Base-by-base conservation (phyloP, 2,888 invertebrate species). In the Crematogaster levior region DNA sequence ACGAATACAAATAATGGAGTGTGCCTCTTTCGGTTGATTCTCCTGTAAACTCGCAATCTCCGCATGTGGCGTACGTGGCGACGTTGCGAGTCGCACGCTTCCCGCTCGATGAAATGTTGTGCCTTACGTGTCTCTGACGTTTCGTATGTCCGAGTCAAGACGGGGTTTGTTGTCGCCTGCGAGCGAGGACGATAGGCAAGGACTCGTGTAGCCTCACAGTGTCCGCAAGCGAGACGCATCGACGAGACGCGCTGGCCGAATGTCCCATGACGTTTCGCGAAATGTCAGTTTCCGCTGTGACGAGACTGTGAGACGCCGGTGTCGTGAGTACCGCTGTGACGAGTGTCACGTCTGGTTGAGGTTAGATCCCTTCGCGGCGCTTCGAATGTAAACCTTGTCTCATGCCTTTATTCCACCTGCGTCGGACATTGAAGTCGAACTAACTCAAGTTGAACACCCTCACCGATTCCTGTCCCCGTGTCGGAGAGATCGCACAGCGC, bases 1-100 rank as follows among this genome's bases (percentile, higher is more conserved):
- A 77, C 46, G 84, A 83, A 87, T 83, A 87, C 84, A 89, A 90
- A 89, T 89, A 90, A 89, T 83, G 80, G 70, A 86, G 73, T 80
- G 84, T 85, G 84, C 77, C 77, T 85, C 84, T 60, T 88, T 84
- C 51, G 65, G 58, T 74, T 83, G 81, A 66, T 77, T 72, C 70
- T 30, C 46, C 60, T 18, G 24, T 30, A 74, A 75, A 77, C 15
- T 83, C 48, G 34, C 37, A 24, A 72, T 61, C 66, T 56, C 21
- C 63, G 34, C 51, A n/a, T 74, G 75, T 12, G 24, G 18, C 37
- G 60, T 34, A 21, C 37, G 58, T 72, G 27, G 43, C 24, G 10
- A 37, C 30, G 79, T 51, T 27, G 18, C 74, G 37, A 56, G 56
- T 51, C 21, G 46, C n/a, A 12, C 30, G 61, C 60, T 73, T 66